Percentiles rank a stretch among this genome's conserved stretches.
phyloP scores from a whole-genome alignment of 2,797 vertebrate genomes.

The Eremophila alpestris region DNA sequence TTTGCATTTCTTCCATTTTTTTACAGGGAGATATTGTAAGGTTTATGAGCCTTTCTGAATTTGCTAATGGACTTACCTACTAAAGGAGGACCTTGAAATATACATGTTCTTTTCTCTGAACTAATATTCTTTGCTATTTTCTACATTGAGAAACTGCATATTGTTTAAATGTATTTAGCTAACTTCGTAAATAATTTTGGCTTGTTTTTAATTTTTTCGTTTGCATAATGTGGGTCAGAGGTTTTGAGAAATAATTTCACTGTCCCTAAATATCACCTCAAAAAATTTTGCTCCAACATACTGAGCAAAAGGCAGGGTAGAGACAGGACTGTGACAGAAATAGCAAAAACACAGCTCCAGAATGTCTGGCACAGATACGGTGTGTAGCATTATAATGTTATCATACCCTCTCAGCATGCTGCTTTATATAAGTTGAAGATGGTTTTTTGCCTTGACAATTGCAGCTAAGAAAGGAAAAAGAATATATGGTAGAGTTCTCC shows the following conservation, averaged over 20 bases:
- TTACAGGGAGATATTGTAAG: background rate
- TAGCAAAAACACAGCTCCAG: background rate
- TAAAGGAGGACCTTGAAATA: conserved; percentile 4
- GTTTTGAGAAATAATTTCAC: background rate
- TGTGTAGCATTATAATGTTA: background rate
- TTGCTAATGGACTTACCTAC: background rate
- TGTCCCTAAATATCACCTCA: background rate
- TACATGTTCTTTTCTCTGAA: background rate
- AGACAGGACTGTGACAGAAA: conserved; percentile 7
- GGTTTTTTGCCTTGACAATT: background rate
- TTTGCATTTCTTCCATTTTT: background rate
- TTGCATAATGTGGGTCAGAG: background rate
- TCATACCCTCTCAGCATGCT: background rate
- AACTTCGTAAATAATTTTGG: background rate
- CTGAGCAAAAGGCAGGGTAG: background rate
- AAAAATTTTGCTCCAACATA: background rate
- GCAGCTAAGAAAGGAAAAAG: background rate
- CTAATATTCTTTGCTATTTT: background rate
- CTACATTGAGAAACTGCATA: background rate
- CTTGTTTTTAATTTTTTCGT: background rate
- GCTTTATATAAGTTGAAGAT: background rate
- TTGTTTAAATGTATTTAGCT: background rate
- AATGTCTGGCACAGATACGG: background rate
- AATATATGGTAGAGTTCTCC: background rate
- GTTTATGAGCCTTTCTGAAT: background rate